These are phyloP conservation scores for Drosophila arawakana DNA, from an alignment of 1,140 invertebrate species.

Conservation along the genomic window DNA sequence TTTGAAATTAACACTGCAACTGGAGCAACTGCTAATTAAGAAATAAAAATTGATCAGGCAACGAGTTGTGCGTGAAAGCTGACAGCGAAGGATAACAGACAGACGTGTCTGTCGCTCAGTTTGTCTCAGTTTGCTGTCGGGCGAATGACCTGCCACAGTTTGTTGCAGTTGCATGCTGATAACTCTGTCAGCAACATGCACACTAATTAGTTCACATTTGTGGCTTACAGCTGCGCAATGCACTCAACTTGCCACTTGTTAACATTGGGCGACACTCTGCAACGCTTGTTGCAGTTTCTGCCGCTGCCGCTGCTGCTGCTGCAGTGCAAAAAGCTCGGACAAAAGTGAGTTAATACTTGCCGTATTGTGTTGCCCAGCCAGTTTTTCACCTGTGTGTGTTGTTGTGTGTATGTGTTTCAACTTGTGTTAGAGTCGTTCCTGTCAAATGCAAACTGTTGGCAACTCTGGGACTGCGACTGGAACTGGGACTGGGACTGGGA, in stretches of 20 bases:
- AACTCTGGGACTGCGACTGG: constrained; percentile 44
- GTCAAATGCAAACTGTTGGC: constrained; percentile 71
- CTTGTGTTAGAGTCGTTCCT: constrained; percentile 34
- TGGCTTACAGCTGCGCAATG: constrained; percentile 53
- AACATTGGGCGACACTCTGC: constrained; percentile 48
- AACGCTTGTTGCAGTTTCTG: not conserved
- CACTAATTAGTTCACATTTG: constrained; percentile 76
- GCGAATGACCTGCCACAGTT: constrained; percentile 67
- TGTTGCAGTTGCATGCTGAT: constrained; percentile 47
- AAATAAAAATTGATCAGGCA: constrained; percentile 73
- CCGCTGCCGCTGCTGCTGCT: not conserved
- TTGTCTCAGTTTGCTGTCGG: constrained; percentile 21
- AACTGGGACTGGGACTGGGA: constrained; percentile 18
- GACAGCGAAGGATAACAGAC: constrained; percentile 61
- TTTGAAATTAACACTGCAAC: constrained; percentile 81
- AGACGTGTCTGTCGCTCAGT: constrained; percentile 9
- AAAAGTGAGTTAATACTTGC: constrained; percentile 76
- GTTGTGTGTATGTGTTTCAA: constrained; percentile 10
- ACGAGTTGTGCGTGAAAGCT: constrained; percentile 53
- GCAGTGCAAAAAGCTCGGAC: constrained; percentile 48
- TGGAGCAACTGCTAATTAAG: constrained; percentile 78
- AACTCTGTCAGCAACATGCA: constrained; percentile 76
- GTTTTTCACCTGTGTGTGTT: constrained; percentile 56
- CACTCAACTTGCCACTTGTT: constrained; percentile 74
- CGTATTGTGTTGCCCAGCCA: constrained; percentile 51